Evolutionary conservation across 1,140 invertebrate species (phyloP), one percentile per base, ranked within the genome.

Genomic region (Cherax destructor): DNA sequence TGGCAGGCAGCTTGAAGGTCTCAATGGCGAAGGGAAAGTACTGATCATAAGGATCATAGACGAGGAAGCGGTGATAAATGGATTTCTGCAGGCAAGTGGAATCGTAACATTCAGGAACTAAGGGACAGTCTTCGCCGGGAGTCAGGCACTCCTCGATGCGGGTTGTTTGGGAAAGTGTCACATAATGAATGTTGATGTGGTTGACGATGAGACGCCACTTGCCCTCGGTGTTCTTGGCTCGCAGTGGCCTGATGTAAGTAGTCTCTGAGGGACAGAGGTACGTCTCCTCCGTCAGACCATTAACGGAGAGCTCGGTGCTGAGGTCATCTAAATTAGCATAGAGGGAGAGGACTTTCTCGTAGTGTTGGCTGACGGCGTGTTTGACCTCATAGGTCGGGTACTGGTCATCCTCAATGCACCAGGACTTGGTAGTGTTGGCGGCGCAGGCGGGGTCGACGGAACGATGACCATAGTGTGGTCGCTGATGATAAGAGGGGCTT

Each of bases 171-270:
- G 84, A 77, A 3, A 86, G 84, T n/a, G 65, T 86, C 49, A 74
- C 24, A 50, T 86, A 86, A 56, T 86, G 72, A 24, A 92, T 93
- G 41, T 94, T 92, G 10, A 94, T 91, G 74, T 93, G 84, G 88
- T 94, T 94, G n/a, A 94, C 93, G 50, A 94, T 93, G 91, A 94
- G 72, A n/a, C 92, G 85, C 93, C 93, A 94, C 72, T 93, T 91
- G 41, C 93, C 93, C 16, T 93, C 87, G 1, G 93, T 81, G 86
- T 94, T 93, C 59, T 85, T 61, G 56, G 93, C 93, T 13, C 93
- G 65, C 24, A 93, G 92, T 4, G 93, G 93, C 79, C 86, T 89
- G 59, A 92, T 88, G 81, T 93, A 93, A 49, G 69, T 61, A n/a
- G 88, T 92, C 3, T 84, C 74, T 6, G 85, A 90, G 11, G 88